Base-by-base conservation (phyloP, 2,113 vertebrate genomes). In the Hucho hucho region DNA sequence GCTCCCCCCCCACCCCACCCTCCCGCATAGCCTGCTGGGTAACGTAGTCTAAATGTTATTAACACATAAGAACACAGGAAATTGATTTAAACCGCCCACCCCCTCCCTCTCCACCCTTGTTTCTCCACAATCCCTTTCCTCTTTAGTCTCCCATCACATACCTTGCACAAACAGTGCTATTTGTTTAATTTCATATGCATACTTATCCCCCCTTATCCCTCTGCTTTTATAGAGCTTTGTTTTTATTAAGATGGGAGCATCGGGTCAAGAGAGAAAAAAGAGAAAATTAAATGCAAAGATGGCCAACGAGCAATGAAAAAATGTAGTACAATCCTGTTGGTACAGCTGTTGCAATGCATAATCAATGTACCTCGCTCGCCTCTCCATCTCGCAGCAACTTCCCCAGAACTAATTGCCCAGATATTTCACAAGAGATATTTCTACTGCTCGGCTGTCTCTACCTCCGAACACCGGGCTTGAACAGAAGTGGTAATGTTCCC, bases 81-180 rank as follows among this genome's bases (percentile, higher is more conserved):
- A 82, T 85, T 59, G 83, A 87, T 86, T 87, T 80, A 77, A 77
- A 26, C 76, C 70, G 64, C 74, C 83, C 81, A 47, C 67, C 73
- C 66, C 64, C 72, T 32, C 29, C 37, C 58, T 69, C 32, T 20
- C 28, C 20, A 7, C 69, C 32, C 59, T 72, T 77, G 80, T 70
- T 83, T 77, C 78, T 75, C 83, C 77, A 83, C 82, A 79, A 85
- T 85, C 77, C 79, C 73, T 82, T 75, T 74, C 81, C 78, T 32
- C 70, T 74, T 63, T 64, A 68, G 74, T 80, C 69, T 78, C 49
- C 70, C 67, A 71, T 81, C 59, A 64, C 75, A 65, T 3, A 26
- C 16, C 6, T n/a, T 16, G 1, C 59, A 64, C 13, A 65, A 11
- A 78, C 32, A 64, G 32, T 64, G 37, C n/a, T 29, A 53, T 64